A percentile compares a stretch with the other conserved stretches of the same genome.
phyloP scores from a whole-genome alignment of 1,140 invertebrate genomes.

The Megathymus violae region DNA sequence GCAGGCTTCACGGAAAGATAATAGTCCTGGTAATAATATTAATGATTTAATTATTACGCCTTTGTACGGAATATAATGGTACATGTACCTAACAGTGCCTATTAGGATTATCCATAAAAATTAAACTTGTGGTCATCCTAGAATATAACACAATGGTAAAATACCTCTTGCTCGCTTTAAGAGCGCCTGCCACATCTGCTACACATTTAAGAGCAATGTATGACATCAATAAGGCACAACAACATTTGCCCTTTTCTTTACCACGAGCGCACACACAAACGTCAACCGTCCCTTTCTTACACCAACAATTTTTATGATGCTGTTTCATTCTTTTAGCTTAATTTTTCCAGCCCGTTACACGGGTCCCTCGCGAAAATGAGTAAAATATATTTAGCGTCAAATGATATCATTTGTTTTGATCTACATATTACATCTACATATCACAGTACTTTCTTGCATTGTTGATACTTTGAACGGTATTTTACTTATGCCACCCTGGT shows the following conservation, averaged over 20 bases:
- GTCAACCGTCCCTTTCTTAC: conserved; percentile 26
- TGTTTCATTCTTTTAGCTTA: conserved; percentile 26
- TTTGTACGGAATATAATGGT: too few species aligned
- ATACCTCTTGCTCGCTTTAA: conserved; percentile 40
- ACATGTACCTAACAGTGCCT: too few species aligned
- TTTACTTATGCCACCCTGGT: too few species aligned
- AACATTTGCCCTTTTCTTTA: conserved; percentile 42
- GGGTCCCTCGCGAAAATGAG: conserved; percentile 45
- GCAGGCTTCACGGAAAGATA: too few species aligned
- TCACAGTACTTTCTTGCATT: conserved; percentile 17
- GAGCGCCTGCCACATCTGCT: conserved; percentile 47
- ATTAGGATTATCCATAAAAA: conserved; percentile 7
- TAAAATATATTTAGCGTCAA: conserved; percentile 51
- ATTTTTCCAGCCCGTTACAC: conserved; percentile 49
- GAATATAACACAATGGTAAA: conserved; percentile 28
- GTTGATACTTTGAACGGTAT: neutral
- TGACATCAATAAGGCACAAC: conserved; percentile 45
- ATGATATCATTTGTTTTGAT: conserved; percentile 55
- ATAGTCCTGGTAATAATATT: too few species aligned
- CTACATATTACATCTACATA: conserved; percentile 39
- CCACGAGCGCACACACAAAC: conserved; percentile 17
- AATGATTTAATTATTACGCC: too few species aligned
- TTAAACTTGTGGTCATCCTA: neutral
- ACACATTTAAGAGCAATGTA: conserved; percentile 53
- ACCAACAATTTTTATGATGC: conserved; percentile 4